Conservation (phyloP, 2,113 vertebrate genomes). For the Xiphophorus couchianus region DNA sequence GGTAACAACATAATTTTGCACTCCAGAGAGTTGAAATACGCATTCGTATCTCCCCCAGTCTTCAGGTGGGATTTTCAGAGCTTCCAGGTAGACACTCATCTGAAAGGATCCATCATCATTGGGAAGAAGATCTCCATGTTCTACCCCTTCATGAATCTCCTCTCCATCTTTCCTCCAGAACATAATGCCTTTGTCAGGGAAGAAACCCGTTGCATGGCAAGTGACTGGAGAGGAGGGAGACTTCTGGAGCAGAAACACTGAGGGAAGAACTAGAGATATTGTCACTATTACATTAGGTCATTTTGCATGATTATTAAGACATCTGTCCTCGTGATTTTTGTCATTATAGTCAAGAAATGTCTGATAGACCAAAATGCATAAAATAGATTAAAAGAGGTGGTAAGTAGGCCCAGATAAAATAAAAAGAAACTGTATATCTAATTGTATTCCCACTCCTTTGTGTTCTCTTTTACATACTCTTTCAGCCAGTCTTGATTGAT, state of each 20-base stretch:
- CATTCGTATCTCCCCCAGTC: conserved; percentile 32
- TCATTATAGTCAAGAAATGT: too few relatives aligned
- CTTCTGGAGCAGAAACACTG: conserved; percentile 16
- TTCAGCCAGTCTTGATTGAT: too few relatives aligned
- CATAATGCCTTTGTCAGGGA: not conserved
- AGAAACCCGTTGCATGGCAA: conserved; percentile 12
- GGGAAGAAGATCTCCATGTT: conserved; percentile 39
- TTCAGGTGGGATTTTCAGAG: not conserved
- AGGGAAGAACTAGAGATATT: too few relatives aligned
- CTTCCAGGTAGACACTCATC: conserved; percentile 31
- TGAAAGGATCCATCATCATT: conserved; percentile 64
- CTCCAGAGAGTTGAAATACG: conserved; percentile 34
- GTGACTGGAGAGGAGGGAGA: conserved; percentile 1
- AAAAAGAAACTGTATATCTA: too few relatives aligned
- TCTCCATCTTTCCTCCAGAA: conserved; percentile 13
- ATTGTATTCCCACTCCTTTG: fast-evolving
- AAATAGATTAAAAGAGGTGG: too few relatives aligned
- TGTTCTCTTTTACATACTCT: too few relatives aligned
- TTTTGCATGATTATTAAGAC: too few relatives aligned
- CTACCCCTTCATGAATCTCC: conserved; percentile 21
- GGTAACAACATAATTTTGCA: not conserved
- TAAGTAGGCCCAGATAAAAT: too few relatives aligned
- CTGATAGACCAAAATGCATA: too few relatives aligned
- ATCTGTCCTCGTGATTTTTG: too few relatives aligned
- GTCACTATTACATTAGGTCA: too few relatives aligned